These are phyloP conservation scores for Tympanoctomys barrerae DNA, from an alignment of 2,797 vertebrate species.

Conservation along the genomic window DNA sequence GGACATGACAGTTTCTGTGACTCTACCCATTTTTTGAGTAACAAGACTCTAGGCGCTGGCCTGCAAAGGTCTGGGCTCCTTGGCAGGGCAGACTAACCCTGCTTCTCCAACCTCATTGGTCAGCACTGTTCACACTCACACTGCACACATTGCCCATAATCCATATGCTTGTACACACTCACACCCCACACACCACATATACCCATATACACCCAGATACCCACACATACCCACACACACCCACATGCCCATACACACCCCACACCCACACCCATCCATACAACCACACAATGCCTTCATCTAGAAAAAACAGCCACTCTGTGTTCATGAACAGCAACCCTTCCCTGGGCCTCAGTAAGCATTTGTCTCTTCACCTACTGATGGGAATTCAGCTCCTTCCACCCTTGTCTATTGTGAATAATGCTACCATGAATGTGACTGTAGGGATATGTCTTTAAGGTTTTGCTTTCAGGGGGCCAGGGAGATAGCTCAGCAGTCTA, in stretches of 20 bases:
- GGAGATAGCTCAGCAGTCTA: too few relatives aligned
- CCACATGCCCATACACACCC: too few relatives aligned
- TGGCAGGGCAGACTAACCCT: background rate
- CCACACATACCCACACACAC: too few relatives aligned
- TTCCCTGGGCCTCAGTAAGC: background rate
- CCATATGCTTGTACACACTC: background rate
- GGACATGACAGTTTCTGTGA: constrained; percentile 39
- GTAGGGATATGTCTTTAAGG: constrained; percentile 3
- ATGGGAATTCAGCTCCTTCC: background rate
- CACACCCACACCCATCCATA: too few relatives aligned
- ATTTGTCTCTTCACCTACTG: background rate
- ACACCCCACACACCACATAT: too few relatives aligned
- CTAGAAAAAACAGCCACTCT: constrained; percentile 25
- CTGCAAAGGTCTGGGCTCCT: background rate
- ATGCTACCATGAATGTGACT: background rate
- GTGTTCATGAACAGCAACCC: background rate
- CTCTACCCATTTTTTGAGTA: background rate
- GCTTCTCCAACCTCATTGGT: background rate
- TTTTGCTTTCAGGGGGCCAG: background rate
- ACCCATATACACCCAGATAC: too few relatives aligned
- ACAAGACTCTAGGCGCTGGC: background rate
- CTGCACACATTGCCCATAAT: too few relatives aligned
- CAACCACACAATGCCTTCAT: background rate
- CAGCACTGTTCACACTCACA: too few relatives aligned
- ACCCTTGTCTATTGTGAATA: background rate